A percentile compares a stretch with the other conserved stretches of the same genome.
phyloP scores from a whole-genome alignment of 2,797 vertebrate genomes.

The Mustela erminea region DNA sequence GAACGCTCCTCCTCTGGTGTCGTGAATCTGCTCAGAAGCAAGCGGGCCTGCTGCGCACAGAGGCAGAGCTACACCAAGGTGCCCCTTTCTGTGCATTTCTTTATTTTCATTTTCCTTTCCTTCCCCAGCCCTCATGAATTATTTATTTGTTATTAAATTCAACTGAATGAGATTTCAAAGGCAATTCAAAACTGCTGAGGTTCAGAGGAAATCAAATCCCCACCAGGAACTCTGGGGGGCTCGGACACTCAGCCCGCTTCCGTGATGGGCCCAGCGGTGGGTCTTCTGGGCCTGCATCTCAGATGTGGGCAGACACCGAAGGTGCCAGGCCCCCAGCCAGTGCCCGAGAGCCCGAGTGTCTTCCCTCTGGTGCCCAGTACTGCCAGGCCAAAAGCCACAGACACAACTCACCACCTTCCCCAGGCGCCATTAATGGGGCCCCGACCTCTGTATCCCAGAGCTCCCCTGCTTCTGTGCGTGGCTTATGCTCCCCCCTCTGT shows the following conservation, averaged over 20 bases:
- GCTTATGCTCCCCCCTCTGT: accelerated
- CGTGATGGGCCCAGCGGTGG: not conserved
- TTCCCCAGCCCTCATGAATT: slow-evolving; percentile 58
- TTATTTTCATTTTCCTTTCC: slow-evolving; percentile 48
- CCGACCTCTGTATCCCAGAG: accelerated
- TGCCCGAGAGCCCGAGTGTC: accelerated
- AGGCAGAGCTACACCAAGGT: not conserved
- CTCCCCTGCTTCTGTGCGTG: accelerated
- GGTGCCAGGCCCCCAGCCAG: accelerated
- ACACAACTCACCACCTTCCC: accelerated
- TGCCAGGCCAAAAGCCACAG: not conserved
- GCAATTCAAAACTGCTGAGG: not conserved
- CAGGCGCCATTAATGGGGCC: accelerated
- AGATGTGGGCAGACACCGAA: not conserved
- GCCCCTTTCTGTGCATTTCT: not conserved
- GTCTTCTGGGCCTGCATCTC: too few relatives aligned
- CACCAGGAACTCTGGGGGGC: not conserved
- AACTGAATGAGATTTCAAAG: slow-evolving; percentile 64
- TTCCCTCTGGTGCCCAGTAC: accelerated
- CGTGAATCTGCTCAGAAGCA: not conserved
- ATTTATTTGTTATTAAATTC: slow-evolving; percentile 66
- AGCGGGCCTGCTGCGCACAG: not conserved
- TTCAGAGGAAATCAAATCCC: slow-evolving; percentile 47
- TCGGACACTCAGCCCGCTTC: too few relatives aligned
- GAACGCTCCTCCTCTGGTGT: accelerated